Conservation (phyloP, 2,888 invertebrate genomes). For the Bellardia bayeri region DNA sequence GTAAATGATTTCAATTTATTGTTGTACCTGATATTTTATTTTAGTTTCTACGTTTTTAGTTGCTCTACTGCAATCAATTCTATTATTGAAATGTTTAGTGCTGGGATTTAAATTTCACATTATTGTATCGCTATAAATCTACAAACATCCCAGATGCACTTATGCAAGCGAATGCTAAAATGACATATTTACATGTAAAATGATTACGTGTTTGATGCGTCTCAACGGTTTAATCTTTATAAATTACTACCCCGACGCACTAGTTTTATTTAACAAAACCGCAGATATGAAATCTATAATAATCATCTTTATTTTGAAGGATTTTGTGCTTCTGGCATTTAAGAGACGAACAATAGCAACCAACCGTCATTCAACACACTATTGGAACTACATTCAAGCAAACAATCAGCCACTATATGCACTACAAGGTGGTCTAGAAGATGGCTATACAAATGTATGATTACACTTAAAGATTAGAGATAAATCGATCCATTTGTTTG, state of each 20-base stretch:
- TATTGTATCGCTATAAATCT: not conserved
- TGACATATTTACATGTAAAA: not conserved
- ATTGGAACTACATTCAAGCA: constrained; percentile 18
- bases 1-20: no score
- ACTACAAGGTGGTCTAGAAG: not conserved
- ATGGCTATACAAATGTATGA: not conserved
- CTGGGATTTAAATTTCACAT: not conserved
- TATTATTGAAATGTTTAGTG: not conserved
- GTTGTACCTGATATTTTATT: no score
- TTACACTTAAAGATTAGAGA: not conserved
- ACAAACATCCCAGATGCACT: not conserved
- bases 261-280: not conserved
- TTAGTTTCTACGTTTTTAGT: no score
- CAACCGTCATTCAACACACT: constrained; percentile 1
- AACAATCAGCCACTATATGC: constrained; percentile 13
- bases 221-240: not conserved
- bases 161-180: not conserved
- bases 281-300: constrained; percentile 39
- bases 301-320: constrained; percentile 37
- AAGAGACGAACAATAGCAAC: not conserved
- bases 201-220: not conserved
- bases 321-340: constrained; percentile 38
- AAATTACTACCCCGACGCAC: not conserved
- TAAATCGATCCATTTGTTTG: no score
- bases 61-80: not conserved